phyloP scores from a whole-genome alignment of 2,888 invertebrate species.

The Plebejus argus region DNA sequence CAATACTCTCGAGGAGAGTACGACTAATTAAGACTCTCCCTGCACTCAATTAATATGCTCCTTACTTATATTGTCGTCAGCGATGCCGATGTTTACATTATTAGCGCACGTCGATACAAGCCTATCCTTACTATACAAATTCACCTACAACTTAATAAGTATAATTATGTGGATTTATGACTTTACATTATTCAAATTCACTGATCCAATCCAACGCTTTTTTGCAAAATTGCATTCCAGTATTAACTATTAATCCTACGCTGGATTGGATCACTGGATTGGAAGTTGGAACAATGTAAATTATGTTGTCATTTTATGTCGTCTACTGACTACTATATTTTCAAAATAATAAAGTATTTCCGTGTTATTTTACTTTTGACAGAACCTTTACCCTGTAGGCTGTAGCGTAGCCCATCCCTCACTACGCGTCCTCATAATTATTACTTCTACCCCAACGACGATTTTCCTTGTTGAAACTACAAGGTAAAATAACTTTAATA shows the following conservation, averaged over 20 bases:
- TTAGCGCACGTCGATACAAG: background rate
- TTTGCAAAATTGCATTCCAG: no score
- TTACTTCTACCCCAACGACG: background rate
- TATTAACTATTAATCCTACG: no score
- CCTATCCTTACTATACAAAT: background rate
- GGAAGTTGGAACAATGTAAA: no score
- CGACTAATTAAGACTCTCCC: slow-evolving; percentile 55
- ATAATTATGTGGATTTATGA: no score
- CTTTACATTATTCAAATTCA: no score
- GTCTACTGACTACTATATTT: no score
- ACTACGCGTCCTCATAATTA: background rate
- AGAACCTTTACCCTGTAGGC: background rate
- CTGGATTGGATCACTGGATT: no score
- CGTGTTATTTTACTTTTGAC: background rate
- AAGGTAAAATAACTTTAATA: background rate
- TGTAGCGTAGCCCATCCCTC: background rate
- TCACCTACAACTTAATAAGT: no score
- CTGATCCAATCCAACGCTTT: no score
- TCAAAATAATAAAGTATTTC: no score
- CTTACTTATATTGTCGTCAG: slow-evolving; percentile 5
- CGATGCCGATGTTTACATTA: slow-evolving; percentile 21
- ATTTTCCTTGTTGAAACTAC: background rate
- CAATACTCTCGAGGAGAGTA: slow-evolving; percentile 53
- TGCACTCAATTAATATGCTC: slow-evolving; percentile 19
- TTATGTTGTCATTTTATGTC: background rate